Evolutionary conservation across 1,140 invertebrate species (phyloP).

Genomic region (Penaeus vannamei): DNA sequence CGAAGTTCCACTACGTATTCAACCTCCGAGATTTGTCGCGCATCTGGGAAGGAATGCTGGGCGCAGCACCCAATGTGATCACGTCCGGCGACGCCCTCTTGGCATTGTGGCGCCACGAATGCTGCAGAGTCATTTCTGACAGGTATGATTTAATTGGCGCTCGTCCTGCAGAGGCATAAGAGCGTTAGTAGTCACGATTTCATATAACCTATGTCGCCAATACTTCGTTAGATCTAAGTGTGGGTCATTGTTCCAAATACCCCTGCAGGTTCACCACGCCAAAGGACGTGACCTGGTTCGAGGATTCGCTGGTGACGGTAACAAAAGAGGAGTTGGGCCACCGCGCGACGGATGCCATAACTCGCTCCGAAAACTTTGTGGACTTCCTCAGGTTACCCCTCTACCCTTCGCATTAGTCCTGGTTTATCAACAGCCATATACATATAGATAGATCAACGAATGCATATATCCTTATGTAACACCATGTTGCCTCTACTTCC

Average conservation of each 20-base stretch:
- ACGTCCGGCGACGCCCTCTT: slow-evolving; percentile 86
- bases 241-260: too few relatives aligned
- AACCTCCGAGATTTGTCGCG: slow-evolving; percentile 93
- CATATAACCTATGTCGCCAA: too few relatives aligned
- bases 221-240: too few relatives aligned
- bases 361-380: slow-evolving; percentile 86
- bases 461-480: too few relatives aligned
- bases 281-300: slow-evolving; percentile 86
- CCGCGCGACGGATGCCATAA: slow-evolving; percentile 80
- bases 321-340: slow-evolving; percentile 80
- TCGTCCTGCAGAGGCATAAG: not conserved
- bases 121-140: slow-evolving; percentile 91
- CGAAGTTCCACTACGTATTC: slow-evolving; percentile 98
- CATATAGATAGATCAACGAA: too few relatives aligned
- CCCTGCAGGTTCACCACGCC: slow-evolving; percentile 78
- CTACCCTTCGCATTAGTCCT: too few relatives aligned
- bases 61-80: slow-evolving; percentile 87
- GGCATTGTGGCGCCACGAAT: slow-evolving; percentile 96
- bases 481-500: slow-evolving; percentile 7
- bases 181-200: not conserved
- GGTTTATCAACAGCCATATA: too few relatives aligned
- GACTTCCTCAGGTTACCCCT: slow-evolving; percentile 86
- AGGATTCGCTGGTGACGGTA: slow-evolving; percentile 79
- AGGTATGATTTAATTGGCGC: slow-evolving; percentile 71
- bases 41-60: slow-evolving; percentile 97